Percentiles rank a stretch among this genome's conserved stretches.
Evolutionary conservation across 1,140 invertebrate genomes (phyloP).

Genomic region (Bombus consobrinus): DNA sequence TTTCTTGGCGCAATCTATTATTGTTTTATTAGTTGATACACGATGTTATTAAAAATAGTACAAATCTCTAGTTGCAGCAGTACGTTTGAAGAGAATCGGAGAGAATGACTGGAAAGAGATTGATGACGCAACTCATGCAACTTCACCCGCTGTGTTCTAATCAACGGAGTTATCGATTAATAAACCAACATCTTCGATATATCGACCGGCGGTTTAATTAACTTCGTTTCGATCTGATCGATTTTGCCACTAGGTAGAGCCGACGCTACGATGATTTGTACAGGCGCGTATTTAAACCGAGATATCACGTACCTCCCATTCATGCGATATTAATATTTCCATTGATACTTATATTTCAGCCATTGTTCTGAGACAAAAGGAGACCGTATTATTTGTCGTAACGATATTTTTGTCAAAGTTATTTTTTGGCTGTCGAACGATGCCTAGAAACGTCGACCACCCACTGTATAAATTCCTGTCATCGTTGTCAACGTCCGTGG

Average conservation of each 20-base stretch:
- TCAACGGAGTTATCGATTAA: constrained; percentile 58
- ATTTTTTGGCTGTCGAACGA: constrained; percentile 17
- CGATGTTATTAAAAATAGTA: not conserved
- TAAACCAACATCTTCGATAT: constrained; percentile 40
- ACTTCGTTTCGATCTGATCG: constrained; percentile 33
- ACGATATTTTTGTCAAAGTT: constrained; percentile 43
- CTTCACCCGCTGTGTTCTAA: constrained; percentile 29
- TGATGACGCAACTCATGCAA: constrained; percentile 49
- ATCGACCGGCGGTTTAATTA: constrained; percentile 59
- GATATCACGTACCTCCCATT: constrained; percentile 33
- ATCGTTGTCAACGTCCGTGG: not conserved
- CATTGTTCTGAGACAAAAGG: constrained; percentile 15
- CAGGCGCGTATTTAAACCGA: constrained; percentile 35
- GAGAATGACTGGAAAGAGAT: constrained; percentile 12
- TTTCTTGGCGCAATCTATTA: accelerated
- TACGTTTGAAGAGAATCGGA: no score
- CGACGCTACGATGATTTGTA: constrained; percentile 13
- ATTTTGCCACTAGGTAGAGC: constrained; percentile 6
- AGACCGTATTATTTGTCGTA: constrained; percentile 27
- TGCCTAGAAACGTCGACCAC: not conserved
- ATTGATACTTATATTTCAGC: constrained; percentile 43
- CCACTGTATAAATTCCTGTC: not conserved
- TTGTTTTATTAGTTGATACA: not conserved
- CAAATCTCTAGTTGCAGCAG: not conserved
- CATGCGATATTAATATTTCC: constrained; percentile 44